Conservation (phyloP, 2,113 vertebrate species). For the Toxostoma redivivum region DNA sequence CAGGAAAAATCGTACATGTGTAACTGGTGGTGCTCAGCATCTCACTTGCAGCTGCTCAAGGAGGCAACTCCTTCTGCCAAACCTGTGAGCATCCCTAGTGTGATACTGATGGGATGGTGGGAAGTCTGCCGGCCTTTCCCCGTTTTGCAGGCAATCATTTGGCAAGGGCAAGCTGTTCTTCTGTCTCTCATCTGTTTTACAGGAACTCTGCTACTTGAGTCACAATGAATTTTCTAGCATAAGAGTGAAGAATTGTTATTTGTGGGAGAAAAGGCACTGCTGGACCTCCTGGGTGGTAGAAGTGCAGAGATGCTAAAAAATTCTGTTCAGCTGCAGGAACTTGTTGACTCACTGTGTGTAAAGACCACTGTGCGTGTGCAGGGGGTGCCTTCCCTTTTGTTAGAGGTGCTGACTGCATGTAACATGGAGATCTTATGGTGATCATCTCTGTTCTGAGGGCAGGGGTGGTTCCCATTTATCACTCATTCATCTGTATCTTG, state of each 20-base stretch:
- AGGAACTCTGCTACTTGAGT: background rate
- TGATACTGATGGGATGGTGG: background rate
- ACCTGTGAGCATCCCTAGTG: background rate
- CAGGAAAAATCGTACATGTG: background rate
- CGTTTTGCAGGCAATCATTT: background rate
- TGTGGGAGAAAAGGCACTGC: background rate
- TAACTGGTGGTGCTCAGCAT: background rate
- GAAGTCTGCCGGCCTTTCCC: background rate
- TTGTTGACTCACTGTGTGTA: background rate
- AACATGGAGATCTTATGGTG: accelerated
- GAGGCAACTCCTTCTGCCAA: background rate
- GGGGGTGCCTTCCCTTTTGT: background rate
- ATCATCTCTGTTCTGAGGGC: background rate
- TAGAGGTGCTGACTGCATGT: background rate
- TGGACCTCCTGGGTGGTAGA: background rate
- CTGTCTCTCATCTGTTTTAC: background rate
- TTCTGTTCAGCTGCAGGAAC: background rate
- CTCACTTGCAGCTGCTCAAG: background rate
- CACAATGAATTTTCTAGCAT: accelerated
- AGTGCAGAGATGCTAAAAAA: background rate
- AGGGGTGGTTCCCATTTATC: background rate
- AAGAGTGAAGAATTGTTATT: background rate
- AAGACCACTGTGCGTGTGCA: background rate
- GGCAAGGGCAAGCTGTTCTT: background rate
- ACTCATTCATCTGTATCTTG: accelerated